Conservation (phyloP, 2,113 vertebrate species). For the Climacteris rufus region DNA sequence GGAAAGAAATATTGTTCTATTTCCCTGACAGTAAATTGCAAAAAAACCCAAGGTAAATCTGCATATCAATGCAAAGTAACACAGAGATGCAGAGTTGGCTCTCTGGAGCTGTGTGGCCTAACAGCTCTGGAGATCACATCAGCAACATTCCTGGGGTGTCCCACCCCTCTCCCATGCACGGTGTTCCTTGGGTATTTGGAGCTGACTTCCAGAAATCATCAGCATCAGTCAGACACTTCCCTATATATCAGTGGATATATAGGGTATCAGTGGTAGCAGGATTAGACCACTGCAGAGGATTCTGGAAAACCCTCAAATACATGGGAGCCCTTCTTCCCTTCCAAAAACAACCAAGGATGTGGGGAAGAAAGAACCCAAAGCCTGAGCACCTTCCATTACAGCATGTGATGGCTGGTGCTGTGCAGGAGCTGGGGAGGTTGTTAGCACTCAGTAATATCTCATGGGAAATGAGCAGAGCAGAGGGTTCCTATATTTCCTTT, state of each 20-base stretch:
- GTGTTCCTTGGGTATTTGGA: background rate
- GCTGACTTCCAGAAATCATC: background rate
- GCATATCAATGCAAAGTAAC: rapidly evolving
- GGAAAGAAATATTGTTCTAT: background rate
- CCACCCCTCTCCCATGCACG: background rate
- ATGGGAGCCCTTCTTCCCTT: background rate
- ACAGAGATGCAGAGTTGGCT: background rate
- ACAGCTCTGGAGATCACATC: background rate
- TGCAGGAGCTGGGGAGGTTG: background rate
- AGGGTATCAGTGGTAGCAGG: background rate
- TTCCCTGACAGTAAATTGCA: background rate
- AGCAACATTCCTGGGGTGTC: background rate
- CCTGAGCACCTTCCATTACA: background rate
- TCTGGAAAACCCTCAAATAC: background rate
- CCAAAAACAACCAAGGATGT: background rate
- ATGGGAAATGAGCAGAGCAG: background rate
- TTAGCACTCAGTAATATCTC: background rate
- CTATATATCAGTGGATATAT: no score
- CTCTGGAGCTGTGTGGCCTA: background rate
- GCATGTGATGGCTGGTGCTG: rapidly evolving
- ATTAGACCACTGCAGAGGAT: background rate
- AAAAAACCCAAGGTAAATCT: background rate
- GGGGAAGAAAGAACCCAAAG: background rate
- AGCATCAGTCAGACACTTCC: background rate
- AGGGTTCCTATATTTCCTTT: background rate